Evolutionary conservation across 2,888 invertebrate species (phyloP), one percentile per base, ranked within the genome.

Genomic region (Melanostoma mellinum): DNA sequence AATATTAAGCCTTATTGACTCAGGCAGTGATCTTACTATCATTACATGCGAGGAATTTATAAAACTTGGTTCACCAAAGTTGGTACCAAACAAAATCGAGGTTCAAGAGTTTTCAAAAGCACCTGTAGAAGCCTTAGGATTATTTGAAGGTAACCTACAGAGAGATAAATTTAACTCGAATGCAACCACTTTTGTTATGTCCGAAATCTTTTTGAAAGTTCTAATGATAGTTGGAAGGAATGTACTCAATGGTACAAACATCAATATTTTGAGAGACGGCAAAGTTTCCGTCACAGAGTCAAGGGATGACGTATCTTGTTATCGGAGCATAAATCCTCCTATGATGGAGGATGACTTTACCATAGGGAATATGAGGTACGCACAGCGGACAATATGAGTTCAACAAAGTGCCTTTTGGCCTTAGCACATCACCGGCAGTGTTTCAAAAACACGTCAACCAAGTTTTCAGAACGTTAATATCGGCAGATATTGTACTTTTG

Each of bases 341-440:
- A 20, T 1, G 20, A 20, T 1, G 20, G 20, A 20, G 20, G 20
- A 20, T 20, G 20, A 20, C 20, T 20, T 20, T 20, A 20, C 20
- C 20, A 20, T 20, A 20, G 20, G 20, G 20, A 20, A 20, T 20
- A 20, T 0, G 20, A 20, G 20, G 20, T 20, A 20, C 20, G n/a
- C 42, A 6, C 8, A 42, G 42, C 4, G 42, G 42, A 6, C 42
- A 42, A n/a, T n/a, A n/a, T n/a, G n/a, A 9, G 35, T 53, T 53
- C 53, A 53, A 53, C 35, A 53, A 53, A 53, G 53, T 53, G 9
- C 33, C 53, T n/a, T n/a, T 53, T 53, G 53, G 53, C 3, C 53
- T 53, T 8, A 32, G 53, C 35, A n/a, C 53, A 3, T 53, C 35
- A 35, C 36, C 53, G 33, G 53, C 36, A n/a, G 48, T 48, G 35